Conservation (phyloP, 1,140 invertebrate species). For the Camponotus floridanus region DNA sequence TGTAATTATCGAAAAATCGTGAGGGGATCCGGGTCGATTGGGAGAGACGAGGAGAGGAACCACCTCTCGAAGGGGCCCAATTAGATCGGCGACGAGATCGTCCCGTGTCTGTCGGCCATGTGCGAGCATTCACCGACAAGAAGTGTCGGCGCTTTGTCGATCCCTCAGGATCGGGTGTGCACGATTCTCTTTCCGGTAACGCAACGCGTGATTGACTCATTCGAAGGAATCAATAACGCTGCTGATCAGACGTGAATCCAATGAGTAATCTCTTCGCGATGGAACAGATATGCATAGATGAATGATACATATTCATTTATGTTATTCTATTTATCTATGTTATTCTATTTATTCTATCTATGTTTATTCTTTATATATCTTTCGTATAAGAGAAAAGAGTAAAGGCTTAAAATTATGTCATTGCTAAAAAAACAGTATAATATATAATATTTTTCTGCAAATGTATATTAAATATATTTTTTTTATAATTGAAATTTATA, state of each 20-base stretch:
- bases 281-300: background rate
- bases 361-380: too few species aligned
- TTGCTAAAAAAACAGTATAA: background rate
- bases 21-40: conserved; percentile 66
- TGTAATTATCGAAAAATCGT: conserved; percentile 76
- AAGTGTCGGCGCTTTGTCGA: conserved; percentile 55
- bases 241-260: background rate
- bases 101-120: conserved; percentile 68
- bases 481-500: too few species aligned
- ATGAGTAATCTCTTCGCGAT: background rate
- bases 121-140: conserved; percentile 64
- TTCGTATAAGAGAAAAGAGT: background rate
- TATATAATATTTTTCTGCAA: background rate
- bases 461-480: background rate
- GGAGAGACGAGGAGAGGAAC: conserved; percentile 16
- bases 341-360: too few species aligned
- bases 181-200: conserved; percentile 30
- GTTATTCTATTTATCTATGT: background rate
- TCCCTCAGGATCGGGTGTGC: conserved; percentile 13
- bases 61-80: conserved; percentile 62
- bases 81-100: conserved; percentile 68
- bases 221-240: conserved; percentile 25
- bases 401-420: background rate
- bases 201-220: background rate
- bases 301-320: background rate